A percentile compares a stretch with the other conserved stretches of the same genome.
These are phyloP conservation scores for Ploceus nigricollis DNA, from an alignment of 2,113 vertebrate species.

Conservation along the genomic window DNA sequence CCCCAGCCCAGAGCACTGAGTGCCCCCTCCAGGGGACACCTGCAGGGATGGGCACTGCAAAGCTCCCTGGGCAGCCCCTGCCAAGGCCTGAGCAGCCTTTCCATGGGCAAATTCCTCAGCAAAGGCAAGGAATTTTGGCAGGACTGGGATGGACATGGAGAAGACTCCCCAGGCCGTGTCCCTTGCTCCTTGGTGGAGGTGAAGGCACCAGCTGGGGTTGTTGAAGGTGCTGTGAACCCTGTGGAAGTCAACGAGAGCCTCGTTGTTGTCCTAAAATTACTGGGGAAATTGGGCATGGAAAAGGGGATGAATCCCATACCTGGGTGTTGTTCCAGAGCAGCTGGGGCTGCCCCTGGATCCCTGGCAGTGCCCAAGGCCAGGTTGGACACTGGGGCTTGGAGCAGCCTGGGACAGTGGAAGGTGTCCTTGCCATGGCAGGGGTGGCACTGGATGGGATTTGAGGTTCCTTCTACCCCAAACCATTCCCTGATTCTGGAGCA, in stretches of 20 bases:
- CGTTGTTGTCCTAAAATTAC: neutral
- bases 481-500: neutral
- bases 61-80: neutral
- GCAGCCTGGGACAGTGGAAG: neutral
- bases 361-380: neutral
- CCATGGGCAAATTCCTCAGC: accelerated
- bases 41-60: neutral
- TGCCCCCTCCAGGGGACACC: neutral
- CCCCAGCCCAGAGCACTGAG: neutral
- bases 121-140: neutral
- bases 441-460: accelerated
- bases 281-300: neutral
- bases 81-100: neutral
- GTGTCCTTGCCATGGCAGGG: neutral
- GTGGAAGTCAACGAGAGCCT: neutral
- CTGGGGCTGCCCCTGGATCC: neutral
- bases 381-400: neutral
- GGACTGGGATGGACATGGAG: neutral
- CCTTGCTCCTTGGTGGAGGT: neutral
- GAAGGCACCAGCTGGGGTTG: neutral
- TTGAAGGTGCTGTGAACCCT: accelerated
- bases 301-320: neutral
- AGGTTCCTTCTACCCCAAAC: neutral
- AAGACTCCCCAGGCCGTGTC: neutral
- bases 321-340: neutral